These are phyloP conservation scores for Sciurus niger DNA, from an alignment of 2,113 vertebrate genomes.

Conservation along the genomic window DNA sequence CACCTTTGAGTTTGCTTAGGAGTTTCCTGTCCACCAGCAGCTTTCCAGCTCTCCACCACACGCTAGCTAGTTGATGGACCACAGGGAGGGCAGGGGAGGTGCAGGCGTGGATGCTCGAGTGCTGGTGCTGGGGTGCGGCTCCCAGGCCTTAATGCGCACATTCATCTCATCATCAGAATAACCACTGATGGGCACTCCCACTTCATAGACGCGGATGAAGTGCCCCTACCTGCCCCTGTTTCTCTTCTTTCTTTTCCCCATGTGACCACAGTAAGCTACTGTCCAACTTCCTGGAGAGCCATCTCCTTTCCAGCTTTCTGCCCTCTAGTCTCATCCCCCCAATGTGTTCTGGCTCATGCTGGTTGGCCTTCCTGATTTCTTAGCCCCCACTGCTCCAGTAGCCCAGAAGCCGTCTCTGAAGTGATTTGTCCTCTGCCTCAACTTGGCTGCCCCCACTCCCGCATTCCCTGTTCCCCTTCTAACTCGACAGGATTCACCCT, in stretches of 20 bases:
- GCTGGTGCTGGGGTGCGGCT: no score
- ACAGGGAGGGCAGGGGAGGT: not conserved
- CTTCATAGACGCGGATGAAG: not conserved
- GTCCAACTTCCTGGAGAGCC: not conserved
- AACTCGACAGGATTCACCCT: not conserved
- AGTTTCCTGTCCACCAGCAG: not conserved
- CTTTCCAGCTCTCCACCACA: not conserved
- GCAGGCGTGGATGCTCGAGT: no score
- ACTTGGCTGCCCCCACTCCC: rapidly evolving
- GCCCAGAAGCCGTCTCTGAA: not conserved
- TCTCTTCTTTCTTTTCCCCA: no score
- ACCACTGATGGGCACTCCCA: not conserved
- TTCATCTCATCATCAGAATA: not conserved
- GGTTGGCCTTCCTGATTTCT: not conserved
- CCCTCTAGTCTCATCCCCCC: not conserved
- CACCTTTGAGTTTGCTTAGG: not conserved
- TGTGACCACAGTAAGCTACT: not conserved
- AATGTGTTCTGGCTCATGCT: no score
- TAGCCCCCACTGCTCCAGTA: rapidly evolving
- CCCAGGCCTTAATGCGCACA: not conserved
- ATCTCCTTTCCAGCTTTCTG: not conserved
- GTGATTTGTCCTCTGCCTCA: not conserved
- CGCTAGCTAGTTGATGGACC: not conserved
- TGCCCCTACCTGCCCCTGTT: rapidly evolving
- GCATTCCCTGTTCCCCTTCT: no score